These are phyloP conservation scores for Nothoprocta perdicaria DNA, from an alignment of 2,113 vertebrate species.

Conservation along the genomic window DNA sequence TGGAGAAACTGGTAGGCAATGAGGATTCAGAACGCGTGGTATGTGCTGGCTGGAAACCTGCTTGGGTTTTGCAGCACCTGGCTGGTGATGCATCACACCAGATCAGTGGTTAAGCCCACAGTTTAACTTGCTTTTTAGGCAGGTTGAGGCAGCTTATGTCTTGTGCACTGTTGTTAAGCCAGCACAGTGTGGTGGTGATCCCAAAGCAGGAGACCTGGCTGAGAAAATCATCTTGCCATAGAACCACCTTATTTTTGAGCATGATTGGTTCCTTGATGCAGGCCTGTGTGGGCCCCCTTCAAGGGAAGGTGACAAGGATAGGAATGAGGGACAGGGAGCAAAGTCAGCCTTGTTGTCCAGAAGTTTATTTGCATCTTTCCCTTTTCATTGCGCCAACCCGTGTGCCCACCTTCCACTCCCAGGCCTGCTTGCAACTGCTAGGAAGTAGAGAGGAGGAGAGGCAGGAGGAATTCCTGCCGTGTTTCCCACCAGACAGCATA, in stretches of 20 bases:
- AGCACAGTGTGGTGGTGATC: not conserved
- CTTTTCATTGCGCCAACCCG: too few species aligned
- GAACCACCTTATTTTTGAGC: not conserved
- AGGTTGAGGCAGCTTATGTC: not conserved
- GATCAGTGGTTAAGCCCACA: not conserved
- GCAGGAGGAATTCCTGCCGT: not conserved
- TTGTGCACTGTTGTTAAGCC: not conserved
- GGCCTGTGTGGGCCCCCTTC: not conserved
- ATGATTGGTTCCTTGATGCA: not conserved
- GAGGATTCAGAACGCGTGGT: not conserved
- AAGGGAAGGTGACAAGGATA: not conserved
- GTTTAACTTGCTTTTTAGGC: not conserved
- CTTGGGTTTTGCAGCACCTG: not conserved
- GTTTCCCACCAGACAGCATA: fast-evolving
- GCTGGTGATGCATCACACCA: not conserved
- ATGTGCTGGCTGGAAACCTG: fast-evolving
- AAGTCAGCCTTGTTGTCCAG: not conserved
- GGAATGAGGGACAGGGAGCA: not conserved
- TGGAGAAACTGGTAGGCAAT: fast-evolving
- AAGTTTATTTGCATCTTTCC: not conserved
- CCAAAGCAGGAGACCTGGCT: not conserved
- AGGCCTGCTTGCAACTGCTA: not conserved
- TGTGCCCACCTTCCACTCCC: fast-evolving
- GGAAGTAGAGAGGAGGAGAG: not conserved
- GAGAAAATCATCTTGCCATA: not conserved